Evolutionary conservation across 2,888 invertebrate genomes (phyloP), one percentile per base, ranked within the genome.

Genomic region (Alloplasta piceator): DNA sequence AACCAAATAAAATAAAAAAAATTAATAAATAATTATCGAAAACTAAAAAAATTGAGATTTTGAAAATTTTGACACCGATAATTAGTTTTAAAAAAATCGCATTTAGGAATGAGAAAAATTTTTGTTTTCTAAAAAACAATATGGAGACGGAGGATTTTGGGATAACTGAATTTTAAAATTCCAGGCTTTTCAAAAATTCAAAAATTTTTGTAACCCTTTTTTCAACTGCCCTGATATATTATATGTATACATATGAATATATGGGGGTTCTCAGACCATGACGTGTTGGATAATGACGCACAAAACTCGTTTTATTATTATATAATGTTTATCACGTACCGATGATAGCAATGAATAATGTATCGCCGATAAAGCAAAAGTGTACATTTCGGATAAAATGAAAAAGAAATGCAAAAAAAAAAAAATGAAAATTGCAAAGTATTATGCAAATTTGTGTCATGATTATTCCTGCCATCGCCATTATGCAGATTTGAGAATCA

Each of bases 261-360:
- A 6, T 6, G 12, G 4, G 50, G 5, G 12, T 50, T 68, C 52
- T 71, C 66, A 52, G 46, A 80, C 52, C 61, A 74, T 55, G 66
- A 81, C 81, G 78, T 58, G 72, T 78, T 75, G 67, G 52, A 72
- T 67, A 55, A 63, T 72, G 78, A 74, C 74, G 73, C 81, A 71
- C 74, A 68, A 10, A 41, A 74, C 70, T 70, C 70, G 70, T 78
- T 80, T 75, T 74, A 74, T 74, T 74, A 81, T 77, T 52, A 63
- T 46, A 76, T 70, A 75, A 78, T 75, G 75, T 76, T 81, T 76
- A 78, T 73, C 55, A 60, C 73, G 39, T 61, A 64, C 38, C 73
- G 73, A 64, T 64, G 73, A 78, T 46, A 76, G 74, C 68, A 74
- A 83, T 82, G 76, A 82, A 67, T 74, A 58, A 79, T 70, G 66